Conservation (phyloP, 1,140 invertebrate species). For the Musca vetustissima region DNA sequence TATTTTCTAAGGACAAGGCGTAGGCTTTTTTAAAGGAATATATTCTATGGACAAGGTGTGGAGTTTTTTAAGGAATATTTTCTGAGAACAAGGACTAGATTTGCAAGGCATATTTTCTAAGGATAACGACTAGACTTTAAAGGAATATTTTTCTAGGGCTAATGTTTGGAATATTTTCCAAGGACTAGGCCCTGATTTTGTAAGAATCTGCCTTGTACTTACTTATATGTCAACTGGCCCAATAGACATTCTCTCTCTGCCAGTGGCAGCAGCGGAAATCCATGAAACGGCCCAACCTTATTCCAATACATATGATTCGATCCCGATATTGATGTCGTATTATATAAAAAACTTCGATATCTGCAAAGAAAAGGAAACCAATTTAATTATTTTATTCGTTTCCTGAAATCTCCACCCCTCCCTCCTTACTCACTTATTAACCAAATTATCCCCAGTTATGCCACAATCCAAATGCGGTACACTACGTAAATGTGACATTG, state of each 20-base stretch:
- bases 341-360: conserved; percentile 63
- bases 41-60: too few species aligned
- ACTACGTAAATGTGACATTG: conserved; percentile 75
- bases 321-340: conserved; percentile 58
- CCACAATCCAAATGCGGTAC: conserved; percentile 78
- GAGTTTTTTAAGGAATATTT: too few species aligned
- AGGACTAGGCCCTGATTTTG: too few species aligned
- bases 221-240: conserved; percentile 71
- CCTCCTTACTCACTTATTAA: conserved; percentile 51
- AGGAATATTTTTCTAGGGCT: too few species aligned
- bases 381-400: not conserved
- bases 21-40: too few species aligned
- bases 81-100: too few species aligned
- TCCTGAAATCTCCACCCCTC: not conserved
- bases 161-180: too few species aligned
- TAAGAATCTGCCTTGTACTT: conserved; percentile 36
- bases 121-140: too few species aligned
- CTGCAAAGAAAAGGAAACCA: conserved; percentile 46
- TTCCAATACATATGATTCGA: conserved; percentile 68
- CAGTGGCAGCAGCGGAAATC: conserved; percentile 74
- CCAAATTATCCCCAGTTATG: conserved; percentile 57
- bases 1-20: too few species aligned
- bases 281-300: conserved; percentile 78
- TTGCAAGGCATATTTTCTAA: too few species aligned
- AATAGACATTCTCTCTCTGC: conserved; percentile 63